Evolutionary conservation across 2,113 vertebrate species (phyloP).

Genomic region (Cyprinus carpio): DNA sequence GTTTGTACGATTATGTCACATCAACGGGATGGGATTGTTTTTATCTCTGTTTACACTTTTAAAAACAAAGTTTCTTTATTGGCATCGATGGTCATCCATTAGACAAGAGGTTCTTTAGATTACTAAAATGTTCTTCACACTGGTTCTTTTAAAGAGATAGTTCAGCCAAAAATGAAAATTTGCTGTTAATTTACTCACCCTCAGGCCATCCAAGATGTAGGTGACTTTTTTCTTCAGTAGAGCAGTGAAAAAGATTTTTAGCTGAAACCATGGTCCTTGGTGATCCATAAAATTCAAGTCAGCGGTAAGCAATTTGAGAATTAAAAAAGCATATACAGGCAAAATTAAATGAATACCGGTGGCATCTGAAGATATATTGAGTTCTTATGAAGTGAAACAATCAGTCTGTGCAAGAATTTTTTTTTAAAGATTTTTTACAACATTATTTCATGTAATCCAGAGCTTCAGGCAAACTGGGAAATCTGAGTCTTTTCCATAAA

Average conservation of each 20-base stretch:
- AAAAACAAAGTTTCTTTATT: neutral
- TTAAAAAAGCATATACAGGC: neutral
- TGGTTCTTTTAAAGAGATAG: neutral
- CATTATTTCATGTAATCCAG: neutral
- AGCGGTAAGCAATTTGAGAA: neutral
- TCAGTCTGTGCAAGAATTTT: neutral
- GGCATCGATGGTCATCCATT: neutral
- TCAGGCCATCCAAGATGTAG: neutral
- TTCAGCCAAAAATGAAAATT: neutral
- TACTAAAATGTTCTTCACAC: too few species aligned
- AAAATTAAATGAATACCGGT: neutral
- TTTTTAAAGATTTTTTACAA: neutral
- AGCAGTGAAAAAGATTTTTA: neutral
- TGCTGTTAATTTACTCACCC: neutral
- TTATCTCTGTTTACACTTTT: conserved; percentile 6
- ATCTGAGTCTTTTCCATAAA: neutral
- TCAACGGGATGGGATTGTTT: conserved; percentile 39
- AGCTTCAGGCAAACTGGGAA: neutral
- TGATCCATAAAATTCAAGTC: too few species aligned
- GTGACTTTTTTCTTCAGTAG: too few species aligned
- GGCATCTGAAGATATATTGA: neutral
- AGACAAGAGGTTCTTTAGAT: neutral
- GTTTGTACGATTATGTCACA: neutral
- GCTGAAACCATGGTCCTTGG: neutral
- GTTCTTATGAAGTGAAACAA: neutral